Evolutionary conservation across 92 coral and sea anemone species (phyloP).

Genomic region (Siderastrea radians): DNA sequence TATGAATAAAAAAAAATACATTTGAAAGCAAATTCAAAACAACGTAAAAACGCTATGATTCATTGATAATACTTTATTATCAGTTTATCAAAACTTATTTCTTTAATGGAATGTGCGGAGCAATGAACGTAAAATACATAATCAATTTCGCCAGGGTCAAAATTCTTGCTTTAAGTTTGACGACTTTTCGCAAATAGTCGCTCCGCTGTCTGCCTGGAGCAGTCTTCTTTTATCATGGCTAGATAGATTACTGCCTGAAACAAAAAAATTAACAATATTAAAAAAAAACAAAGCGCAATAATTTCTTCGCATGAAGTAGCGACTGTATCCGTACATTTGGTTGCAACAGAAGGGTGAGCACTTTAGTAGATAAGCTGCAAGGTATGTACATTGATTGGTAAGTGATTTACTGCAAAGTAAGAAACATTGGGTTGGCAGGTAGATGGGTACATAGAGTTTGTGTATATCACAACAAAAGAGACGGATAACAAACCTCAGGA

Average conservation of each 20-base stretch:
- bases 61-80: too few species aligned
- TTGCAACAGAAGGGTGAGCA: too few species aligned
- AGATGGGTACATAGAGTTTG: not conserved
- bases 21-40: too few species aligned
- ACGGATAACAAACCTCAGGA: conserved; percentile 11
- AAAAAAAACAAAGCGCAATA: not conserved
- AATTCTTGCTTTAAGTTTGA: too few species aligned
- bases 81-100: too few species aligned
- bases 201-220: not conserved
- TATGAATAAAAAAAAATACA: too few species aligned
- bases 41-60: too few species aligned
- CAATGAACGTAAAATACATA: not conserved
- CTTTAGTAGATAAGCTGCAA: too few species aligned
- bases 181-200: not conserved
- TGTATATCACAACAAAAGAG: not conserved
- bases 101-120: too few species aligned
- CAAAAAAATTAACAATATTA: not conserved
- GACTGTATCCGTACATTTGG: too few species aligned
- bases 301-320: not conserved
- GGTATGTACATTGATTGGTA: too few species aligned
- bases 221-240: not conserved
- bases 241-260: not conserved
- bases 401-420: not conserved
- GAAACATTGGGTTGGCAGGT: not conserved
- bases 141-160: not conserved